These are phyloP conservation scores for Danio choprae DNA, from an alignment of 2,797 vertebrate species.

Conservation along the genomic window DNA sequence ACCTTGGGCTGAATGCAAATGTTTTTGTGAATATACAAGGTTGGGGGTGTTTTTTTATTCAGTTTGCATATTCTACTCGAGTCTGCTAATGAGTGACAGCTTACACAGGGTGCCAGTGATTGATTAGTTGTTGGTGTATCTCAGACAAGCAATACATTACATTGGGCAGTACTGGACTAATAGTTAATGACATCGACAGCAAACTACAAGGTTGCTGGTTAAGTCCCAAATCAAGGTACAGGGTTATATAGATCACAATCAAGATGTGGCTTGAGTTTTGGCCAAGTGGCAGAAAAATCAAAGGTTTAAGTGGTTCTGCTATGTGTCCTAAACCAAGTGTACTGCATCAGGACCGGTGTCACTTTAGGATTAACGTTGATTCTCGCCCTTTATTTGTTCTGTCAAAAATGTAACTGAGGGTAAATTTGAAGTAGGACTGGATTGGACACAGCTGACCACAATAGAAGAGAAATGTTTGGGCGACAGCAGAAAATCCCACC, in stretches of 20 bases:
- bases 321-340: constrained; percentile 9
- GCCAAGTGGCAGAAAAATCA: constrained; percentile 51
- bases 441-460: neutral
- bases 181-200: neutral
- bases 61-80: neutral
- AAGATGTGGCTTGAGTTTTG: neutral
- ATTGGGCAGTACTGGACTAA: neutral
- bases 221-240: neutral
- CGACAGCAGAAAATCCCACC: neutral
- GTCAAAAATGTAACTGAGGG: neutral
- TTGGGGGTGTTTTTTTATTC: too few relatives aligned
- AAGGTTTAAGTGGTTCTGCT: constrained; percentile 9
- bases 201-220: constrained; percentile 10
- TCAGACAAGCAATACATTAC: neutral
- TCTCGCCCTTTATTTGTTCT: neutral
- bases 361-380: neutral
- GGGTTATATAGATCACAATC: neutral
- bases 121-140: constrained; percentile 21
- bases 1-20: too few relatives aligned
- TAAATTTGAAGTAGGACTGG: neutral
- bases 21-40: too few relatives aligned
- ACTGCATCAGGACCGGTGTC: neutral
- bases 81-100: neutral
- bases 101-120: neutral
- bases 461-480: neutral